phyloP scores from a whole-genome alignment of 1,140 invertebrate species.

The Diorhabda carinulata region DNA sequence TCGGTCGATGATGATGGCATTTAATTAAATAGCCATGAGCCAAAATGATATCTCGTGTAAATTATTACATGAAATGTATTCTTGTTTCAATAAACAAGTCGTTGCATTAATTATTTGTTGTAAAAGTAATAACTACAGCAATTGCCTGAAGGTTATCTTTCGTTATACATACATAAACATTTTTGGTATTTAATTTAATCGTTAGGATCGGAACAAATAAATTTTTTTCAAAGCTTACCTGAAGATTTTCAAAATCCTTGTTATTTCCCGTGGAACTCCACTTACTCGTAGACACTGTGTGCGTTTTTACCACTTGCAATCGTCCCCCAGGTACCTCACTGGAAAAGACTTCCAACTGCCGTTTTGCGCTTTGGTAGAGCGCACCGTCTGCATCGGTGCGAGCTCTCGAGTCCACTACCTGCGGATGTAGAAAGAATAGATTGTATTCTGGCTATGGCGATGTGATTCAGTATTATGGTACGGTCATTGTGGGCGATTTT shows the following conservation, averaged over 20 bases:
- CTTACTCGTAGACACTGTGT: slow-evolving; percentile 51
- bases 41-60: too few relatives aligned
- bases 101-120: too few relatives aligned
- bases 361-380: slow-evolving; percentile 50
- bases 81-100: too few relatives aligned
- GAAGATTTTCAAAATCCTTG: slow-evolving; percentile 41
- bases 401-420: slow-evolving; percentile 54
- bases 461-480: not conserved
- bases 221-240: slow-evolving; percentile 30
- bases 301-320: slow-evolving; percentile 53
- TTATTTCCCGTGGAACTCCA: slow-evolving; percentile 34
- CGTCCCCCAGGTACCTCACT: slow-evolving; percentile 49
- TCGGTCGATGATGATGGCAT: too few relatives aligned
- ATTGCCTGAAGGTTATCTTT: too few relatives aligned
- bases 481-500: not conserved
- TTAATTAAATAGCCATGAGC: too few relatives aligned
- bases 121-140: too few relatives aligned
- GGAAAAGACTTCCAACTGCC: slow-evolving; percentile 54
- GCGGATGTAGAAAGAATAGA: slow-evolving; percentile 24
- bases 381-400: slow-evolving; percentile 44
- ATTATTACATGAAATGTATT: too few relatives aligned
- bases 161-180: too few relatives aligned
- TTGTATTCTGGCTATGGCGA: not conserved
- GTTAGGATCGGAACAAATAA: too few relatives aligned
- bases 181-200: too few relatives aligned